Evolutionary conservation across 2,113 vertebrate species (phyloP), one percentile per base, ranked within the genome.

Genomic region (Corythoichthys haematopterus): DNA sequence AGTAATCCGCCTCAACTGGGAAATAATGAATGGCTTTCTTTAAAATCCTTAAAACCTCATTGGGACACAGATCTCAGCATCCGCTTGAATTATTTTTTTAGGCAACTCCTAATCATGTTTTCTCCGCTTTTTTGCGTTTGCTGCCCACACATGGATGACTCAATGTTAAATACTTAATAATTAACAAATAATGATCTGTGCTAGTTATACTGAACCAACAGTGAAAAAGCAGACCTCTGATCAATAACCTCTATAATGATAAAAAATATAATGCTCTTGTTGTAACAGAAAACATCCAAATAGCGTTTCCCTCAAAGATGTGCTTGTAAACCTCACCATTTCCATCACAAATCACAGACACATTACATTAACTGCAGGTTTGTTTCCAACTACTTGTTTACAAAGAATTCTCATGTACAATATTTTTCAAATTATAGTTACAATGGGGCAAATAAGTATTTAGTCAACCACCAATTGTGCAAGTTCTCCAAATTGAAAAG

Each of bases 21-120:
- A 89, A 90, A 91, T 90, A 91, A 91, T 88, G 82, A 86, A 91
- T 90, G 83, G 86, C 79, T 88, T 90, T 87, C 80, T 68, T 73
- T 83, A 79, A 88, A 80, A 88, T 83, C 80, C 81, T 72, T 65
- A 75, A 79, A 79, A 79, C 82, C 80, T 80, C 82, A 71, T 75
- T 58, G 1, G 40, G 77, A 80, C n/a, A 12, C 69, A 72, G 61
- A 74, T 73, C 83, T 78, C 75, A 70, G 73, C 71, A 63, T 68
- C 61, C 37, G 9, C 58, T n/a, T 64, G 71, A 68, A 79, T 84
- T 77, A 70, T 71, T 69, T 36, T 73, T 81, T 72, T 63, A 80
- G 65, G 53, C 71, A 58, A 55, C 52, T 33, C 36, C 67, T 67
- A 69, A 66, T 53, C 63, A 10, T 67, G 37, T 68, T 48, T 62